Conservation (phyloP, 2,888 invertebrate genomes). For the Acrobasis suavella region DNA sequence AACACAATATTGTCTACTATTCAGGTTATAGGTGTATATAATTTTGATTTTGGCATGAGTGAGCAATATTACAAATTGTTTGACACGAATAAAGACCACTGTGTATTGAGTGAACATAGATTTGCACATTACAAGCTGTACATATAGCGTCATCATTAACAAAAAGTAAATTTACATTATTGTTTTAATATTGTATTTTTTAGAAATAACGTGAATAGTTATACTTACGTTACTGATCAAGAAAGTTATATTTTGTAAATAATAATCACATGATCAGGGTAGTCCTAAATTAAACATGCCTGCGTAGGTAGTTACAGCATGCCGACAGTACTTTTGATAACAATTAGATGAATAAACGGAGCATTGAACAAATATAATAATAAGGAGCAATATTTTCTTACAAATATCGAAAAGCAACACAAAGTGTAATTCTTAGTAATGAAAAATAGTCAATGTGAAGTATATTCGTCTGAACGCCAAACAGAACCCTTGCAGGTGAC, state of each 20-base stretch:
- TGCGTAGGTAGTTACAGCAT: slow-evolving; percentile 23
- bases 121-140: not conserved
- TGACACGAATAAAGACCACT: slow-evolving; percentile 4
- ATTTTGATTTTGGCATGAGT: slow-evolving; percentile 14
- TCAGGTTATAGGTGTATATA: slow-evolving; percentile 7
- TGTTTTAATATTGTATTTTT: not conserved
- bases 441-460: not conserved
- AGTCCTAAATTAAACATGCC: slow-evolving; percentile 10
- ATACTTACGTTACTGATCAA: not conserved
- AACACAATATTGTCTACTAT: not conserved
- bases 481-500: not conserved
- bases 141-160: not conserved
- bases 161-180: not conserved
- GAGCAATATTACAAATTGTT: slow-evolving; percentile 1
- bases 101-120: slow-evolving; percentile 2
- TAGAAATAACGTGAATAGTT: slow-evolving; percentile 16
- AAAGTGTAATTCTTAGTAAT: not conserved
- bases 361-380: slow-evolving; percentile 10
- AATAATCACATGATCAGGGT: not conserved
- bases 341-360: slow-evolving; percentile 7
- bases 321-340: slow-evolving; percentile 11
- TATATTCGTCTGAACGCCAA: not conserved
- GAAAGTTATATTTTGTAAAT: not conserved
- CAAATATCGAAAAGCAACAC: not conserved
- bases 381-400: not conserved